Evolutionary conservation across 1,140 invertebrate genomes (phyloP), one percentile per base, ranked within the genome.

Genomic region (Drosophila persimilis): DNA sequence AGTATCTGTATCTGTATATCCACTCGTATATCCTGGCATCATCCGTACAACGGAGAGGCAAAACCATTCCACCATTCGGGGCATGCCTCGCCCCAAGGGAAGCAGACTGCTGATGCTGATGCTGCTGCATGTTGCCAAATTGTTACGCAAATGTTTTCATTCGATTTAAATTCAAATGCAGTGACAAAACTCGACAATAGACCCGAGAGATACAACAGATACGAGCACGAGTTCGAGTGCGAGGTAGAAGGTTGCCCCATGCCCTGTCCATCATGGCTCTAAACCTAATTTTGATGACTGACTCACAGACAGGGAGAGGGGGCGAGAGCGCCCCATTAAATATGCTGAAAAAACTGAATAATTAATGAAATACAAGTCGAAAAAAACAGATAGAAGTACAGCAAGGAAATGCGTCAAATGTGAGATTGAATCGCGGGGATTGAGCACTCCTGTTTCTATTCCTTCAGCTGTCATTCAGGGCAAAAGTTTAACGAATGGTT

Each of bases 141-240:
- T 64, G 70, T 85, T 86, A 85, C 74, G 70, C 77, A 85, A 85
- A 85, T 84, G 74, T 86, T 86, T 72, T 75, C 59, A 77, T 86
- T 77, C 52, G 48, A 81, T 71, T 65, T 81, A 63, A 80, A 84
- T 80, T 80, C 47, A 78, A 77, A 70, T 70, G 73, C 80, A 63
- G 55, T 48, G 63, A 35, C 45, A 65, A 70, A 48, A 48, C 48
- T 41, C 51, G 15, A 17, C 29, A 39, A 39, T 39, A 39, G 35
- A 39, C 35, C 11, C 11, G 0, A 13, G 35, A 39, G 35, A 39
- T 39, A 39, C 11, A 11, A 39, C 35, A 39, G 35, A 39, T 39
- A 39, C 35, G 11, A 39, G 35, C 5, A 13, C 2, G 3, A 26
- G 24, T 39, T 5, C 35, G 11, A 39, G 35, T 39, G 5, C 2